Evolutionary conservation across 2,888 invertebrate species (phyloP).

Genomic region (Oxytorus armatus): DNA sequence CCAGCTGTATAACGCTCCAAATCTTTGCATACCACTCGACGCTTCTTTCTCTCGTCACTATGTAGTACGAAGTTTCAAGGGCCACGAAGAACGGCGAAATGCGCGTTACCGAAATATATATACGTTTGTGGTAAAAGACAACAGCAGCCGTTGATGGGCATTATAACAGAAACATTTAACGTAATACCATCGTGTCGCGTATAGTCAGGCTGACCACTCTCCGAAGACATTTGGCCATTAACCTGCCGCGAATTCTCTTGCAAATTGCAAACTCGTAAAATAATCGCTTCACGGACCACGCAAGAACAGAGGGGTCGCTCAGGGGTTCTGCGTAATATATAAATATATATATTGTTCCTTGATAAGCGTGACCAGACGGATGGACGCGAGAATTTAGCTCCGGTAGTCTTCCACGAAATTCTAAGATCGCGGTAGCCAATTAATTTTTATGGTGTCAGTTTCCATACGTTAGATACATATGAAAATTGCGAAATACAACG

Average conservation of each 20-base stretch:
- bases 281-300: slow-evolving; percentile 35
- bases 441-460: slow-evolving; percentile 9
- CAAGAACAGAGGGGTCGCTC: slow-evolving; percentile 36
- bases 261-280: slow-evolving; percentile 73
- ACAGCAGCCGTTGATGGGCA: slow-evolving; percentile 42
- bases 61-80: neutral
- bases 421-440: slow-evolving; percentile 33
- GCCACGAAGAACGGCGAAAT: neutral
- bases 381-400: slow-evolving; percentile 15
- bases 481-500: no score
- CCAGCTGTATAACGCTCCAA: no score
- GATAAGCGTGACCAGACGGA: slow-evolving; percentile 1
- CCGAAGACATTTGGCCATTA: slow-evolving; percentile 60
- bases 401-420: slow-evolving; percentile 43
- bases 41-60: no score
- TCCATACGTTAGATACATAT: no score
- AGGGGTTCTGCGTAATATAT: no score
- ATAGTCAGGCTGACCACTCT: slow-evolving; percentile 46
- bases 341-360: neutral
- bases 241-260: slow-evolving; percentile 68
- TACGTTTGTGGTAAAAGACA: no score
- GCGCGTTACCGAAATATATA: no score
- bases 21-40: no score
- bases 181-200: slow-evolving; percentile 27
- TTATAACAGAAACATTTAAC: slow-evolving; percentile 50